A percentile compares a stretch with the other conserved stretches of the same genome.
Conservation (phyloP, 2,797 vertebrate species). For the Hylomyscus alleni region DNA sequence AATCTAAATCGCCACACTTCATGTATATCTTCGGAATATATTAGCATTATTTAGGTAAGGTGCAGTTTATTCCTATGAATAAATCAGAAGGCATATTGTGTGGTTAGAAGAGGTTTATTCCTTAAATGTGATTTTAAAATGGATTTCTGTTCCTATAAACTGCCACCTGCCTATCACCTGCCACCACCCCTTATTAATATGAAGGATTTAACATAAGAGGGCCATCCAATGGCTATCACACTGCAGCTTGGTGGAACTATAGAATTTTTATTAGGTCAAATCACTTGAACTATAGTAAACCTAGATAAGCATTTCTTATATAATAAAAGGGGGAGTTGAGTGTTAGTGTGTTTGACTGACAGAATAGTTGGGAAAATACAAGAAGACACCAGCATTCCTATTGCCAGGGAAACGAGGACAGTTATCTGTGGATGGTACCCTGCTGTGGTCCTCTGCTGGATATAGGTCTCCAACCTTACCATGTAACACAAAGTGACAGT, state of each 20-base stretch:
- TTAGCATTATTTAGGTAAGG: slow-evolving; percentile 62
- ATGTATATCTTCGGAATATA: slow-evolving; percentile 51
- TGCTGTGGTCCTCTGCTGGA: neutral
- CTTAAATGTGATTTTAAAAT: slow-evolving; percentile 59
- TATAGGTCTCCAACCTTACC: neutral
- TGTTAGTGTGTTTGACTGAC: neutral
- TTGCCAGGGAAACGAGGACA: neutral
- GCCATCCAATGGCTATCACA: neutral
- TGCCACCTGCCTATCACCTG: neutral
- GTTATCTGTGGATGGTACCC: neutral
- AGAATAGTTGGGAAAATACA: neutral
- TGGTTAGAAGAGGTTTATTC: slow-evolving; percentile 64
- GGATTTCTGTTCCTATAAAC: slow-evolving; percentile 59
- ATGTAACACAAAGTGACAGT: neutral
- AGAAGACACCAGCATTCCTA: neutral
- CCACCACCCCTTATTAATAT: slow-evolving; percentile 10
- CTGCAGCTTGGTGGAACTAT: slow-evolving; percentile 19
- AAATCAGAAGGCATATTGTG: slow-evolving; percentile 54
- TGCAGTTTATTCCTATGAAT: slow-evolving; percentile 61
- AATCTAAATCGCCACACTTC: slow-evolving; percentile 72
- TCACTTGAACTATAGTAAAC: slow-evolving; percentile 11
- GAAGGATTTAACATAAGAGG: slow-evolving; percentile 8
- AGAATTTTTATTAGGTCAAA: slow-evolving; percentile 62
- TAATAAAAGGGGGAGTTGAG: slow-evolving; percentile 25
- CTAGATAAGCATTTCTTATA: neutral